Percentiles rank a stretch among this genome's conserved stretches.
Evolutionary conservation across 2,888 invertebrate species (phyloP).

Genomic region (Patella caerulea): DNA sequence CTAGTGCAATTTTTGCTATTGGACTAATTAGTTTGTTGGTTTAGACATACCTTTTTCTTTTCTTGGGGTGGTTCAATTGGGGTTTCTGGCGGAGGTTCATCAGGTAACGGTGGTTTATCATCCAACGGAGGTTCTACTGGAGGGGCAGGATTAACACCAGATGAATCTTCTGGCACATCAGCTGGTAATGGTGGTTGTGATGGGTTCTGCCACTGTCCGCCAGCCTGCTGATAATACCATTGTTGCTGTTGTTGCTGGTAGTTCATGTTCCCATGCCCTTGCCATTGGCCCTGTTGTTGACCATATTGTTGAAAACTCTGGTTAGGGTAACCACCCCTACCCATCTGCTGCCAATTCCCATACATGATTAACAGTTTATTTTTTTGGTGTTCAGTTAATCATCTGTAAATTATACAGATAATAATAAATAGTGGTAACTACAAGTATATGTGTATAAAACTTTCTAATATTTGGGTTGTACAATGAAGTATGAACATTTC

Average conservation of each 20-base stretch:
- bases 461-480: too few relatives aligned
- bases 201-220: constrained; percentile 29
- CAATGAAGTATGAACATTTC: too few relatives aligned
- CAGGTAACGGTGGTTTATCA: constrained; percentile 64
- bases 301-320: constrained; percentile 18
- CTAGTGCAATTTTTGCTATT: too few relatives aligned
- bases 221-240: constrained; percentile 37
- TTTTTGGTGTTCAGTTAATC: too few relatives aligned
- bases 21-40: too few relatives aligned
- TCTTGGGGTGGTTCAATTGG: constrained; percentile 13
- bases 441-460: too few relatives aligned
- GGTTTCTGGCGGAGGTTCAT: constrained; percentile 60
- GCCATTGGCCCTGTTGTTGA: not conserved
- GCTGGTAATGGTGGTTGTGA: constrained; percentile 23
- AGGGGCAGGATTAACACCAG: constrained; percentile 48
- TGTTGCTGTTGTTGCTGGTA: constrained; percentile 39
- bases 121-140: constrained; percentile 57
- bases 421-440: too few relatives aligned
- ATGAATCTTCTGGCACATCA: not conserved
- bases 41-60: not conserved
- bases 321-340: constrained; percentile 5
- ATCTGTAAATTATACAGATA: too few relatives aligned
- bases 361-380: constrained; percentile 13
- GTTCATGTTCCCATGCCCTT: constrained; percentile 15
- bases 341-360: constrained; percentile 22